phyloP scores from a whole-genome alignment of 1,140 invertebrate species.

The Eupeodes corollae region DNA sequence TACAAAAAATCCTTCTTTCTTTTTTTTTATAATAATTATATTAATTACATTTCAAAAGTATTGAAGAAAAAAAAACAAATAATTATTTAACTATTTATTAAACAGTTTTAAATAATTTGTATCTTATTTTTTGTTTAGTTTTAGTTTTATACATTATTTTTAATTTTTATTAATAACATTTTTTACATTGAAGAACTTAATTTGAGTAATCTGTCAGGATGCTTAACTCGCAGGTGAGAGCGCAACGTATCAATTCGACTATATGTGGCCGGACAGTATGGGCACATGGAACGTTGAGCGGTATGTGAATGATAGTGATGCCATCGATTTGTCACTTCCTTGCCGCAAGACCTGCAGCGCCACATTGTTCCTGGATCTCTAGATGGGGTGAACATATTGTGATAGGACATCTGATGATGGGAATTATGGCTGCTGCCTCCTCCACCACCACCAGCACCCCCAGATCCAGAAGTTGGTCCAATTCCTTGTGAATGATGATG shows the following conservation, averaged over 20 bases:
- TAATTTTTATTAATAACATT: too few species aligned
- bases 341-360: conserved; percentile 68
- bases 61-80: too few species aligned
- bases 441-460: neutral
- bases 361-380: conserved; percentile 54
- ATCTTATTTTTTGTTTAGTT: too few species aligned
- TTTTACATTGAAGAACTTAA: conserved; percentile 28
- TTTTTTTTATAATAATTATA: too few species aligned
- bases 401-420: conserved; percentile 53
- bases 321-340: conserved; percentile 76
- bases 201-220: conserved; percentile 43
- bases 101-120: too few species aligned
- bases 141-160: too few species aligned
- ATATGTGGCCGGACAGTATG: conserved; percentile 73
- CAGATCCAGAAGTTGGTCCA: neutral
- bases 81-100: too few species aligned
- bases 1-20: too few species aligned
- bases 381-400: conserved; percentile 66
- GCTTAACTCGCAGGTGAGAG: conserved; percentile 62
- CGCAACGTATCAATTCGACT: conserved; percentile 72
- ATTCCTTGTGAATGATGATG: conserved; percentile 18
- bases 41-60: too few species aligned
- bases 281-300: conserved; percentile 63
- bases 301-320: conserved; percentile 77
- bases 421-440: conserved; percentile 22